A percentile compares a stretch with the other conserved stretches of the same genome.
Evolutionary conservation across 2,113 vertebrate genomes (phyloP).

Genomic region (Colius striatus): DNA sequence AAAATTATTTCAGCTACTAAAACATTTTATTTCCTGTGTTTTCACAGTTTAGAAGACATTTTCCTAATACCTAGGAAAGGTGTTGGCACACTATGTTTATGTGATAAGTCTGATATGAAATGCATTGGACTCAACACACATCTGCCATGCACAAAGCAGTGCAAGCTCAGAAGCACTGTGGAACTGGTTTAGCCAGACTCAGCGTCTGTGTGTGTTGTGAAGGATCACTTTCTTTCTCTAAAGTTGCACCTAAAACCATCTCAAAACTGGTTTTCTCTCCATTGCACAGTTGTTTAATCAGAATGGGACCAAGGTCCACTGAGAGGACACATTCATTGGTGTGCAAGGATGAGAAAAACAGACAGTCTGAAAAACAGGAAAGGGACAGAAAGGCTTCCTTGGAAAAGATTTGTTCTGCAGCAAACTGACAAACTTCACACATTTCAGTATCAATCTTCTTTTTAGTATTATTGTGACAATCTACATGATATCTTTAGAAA

Average conservation of each 20-base stretch:
- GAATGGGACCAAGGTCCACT: not conserved
- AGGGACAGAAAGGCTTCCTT: not conserved
- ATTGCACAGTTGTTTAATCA: not conserved
- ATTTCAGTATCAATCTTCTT: not conserved
- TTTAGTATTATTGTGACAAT: not conserved
- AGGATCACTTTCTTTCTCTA: not conserved
- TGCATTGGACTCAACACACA: not conserved
- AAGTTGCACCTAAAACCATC: not conserved
- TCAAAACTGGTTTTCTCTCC: not conserved
- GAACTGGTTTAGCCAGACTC: not conserved
- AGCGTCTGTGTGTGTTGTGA: not conserved
- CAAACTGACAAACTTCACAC: not conserved
- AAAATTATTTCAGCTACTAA: not conserved
- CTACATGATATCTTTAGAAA: not conserved
- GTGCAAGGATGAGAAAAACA: not conserved
- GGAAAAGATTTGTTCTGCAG: not conserved
- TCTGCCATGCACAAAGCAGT: rapidly evolving
- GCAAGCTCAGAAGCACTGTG: not conserved
- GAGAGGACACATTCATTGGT: not conserved
- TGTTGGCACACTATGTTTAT: not conserved
- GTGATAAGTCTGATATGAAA: not conserved
- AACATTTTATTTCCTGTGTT: not conserved
- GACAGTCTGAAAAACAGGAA: not conserved
- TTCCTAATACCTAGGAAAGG: not conserved
- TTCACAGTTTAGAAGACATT: not conserved